A percentile compares a stretch with the other conserved stretches of the same genome.
Evolutionary conservation across 2,797 vertebrate genomes (phyloP).

Genomic region (Sebastes vulpes): DNA sequence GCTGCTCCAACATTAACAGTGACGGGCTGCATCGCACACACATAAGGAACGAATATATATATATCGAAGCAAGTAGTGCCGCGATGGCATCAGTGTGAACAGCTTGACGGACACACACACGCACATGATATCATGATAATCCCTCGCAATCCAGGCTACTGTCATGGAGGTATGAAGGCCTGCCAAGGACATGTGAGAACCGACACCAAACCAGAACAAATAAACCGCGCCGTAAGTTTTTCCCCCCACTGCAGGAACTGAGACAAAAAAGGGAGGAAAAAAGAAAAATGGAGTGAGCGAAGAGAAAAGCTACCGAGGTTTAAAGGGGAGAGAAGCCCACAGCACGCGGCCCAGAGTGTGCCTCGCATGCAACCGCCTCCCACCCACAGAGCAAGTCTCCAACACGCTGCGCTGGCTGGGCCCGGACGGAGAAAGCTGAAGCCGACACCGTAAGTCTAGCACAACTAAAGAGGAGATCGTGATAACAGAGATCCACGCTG

Average conservation of each 20-base stretch:
- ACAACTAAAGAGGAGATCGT: constrained; percentile 26
- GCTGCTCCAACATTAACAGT: constrained; percentile 53
- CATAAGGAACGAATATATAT: constrained; percentile 8
- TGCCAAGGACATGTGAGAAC: constrained; percentile 81
- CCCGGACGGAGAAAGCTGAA: constrained; percentile 25
- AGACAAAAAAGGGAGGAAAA: constrained; percentile 48
- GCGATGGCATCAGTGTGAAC: constrained; percentile 36
- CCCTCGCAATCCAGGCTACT: constrained; percentile 70
- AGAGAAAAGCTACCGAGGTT: constrained; percentile 62
- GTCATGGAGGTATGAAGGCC: constrained; percentile 77
- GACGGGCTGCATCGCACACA: constrained; percentile 20
- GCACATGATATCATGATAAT: constrained; percentile 67
- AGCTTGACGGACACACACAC: constrained; percentile 29
- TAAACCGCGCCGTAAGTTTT: constrained; percentile 81
- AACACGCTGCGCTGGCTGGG: constrained; percentile 47
- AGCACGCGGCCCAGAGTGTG: constrained; percentile 78
- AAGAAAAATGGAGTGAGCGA: constrained; percentile 61
- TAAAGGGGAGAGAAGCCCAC: constrained; percentile 67
- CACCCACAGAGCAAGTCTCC: constrained; percentile 73
- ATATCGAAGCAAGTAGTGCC: constrained; percentile 7
- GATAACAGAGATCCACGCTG: constrained; percentile 14
- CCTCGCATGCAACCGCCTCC: constrained; percentile 76
- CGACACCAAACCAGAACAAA: constrained; percentile 84
- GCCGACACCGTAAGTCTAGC: constrained; percentile 30
- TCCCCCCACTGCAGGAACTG: constrained; percentile 65